Conservation (phyloP, 2,888 invertebrate genomes). For the Tipula confusa region DNA sequence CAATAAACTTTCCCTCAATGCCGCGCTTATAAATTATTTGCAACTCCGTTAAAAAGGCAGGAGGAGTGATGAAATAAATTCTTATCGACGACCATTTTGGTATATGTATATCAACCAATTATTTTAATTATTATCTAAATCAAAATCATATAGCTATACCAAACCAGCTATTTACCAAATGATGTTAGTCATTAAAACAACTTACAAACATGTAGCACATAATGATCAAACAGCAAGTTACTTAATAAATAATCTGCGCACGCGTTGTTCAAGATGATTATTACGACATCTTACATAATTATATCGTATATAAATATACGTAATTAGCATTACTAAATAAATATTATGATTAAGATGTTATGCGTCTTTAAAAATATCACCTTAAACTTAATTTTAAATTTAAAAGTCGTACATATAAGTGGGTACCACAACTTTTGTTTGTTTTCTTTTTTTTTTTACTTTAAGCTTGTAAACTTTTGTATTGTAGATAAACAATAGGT, state of each 20-base stretch:
- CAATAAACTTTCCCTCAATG: background rate
- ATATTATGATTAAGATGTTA: background rate
- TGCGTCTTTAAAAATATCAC: background rate
- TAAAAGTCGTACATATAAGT: too few relatives aligned
- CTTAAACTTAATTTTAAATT: constrained; percentile 1
- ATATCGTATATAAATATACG: background rate
- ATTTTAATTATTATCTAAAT: background rate
- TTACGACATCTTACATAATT: background rate
- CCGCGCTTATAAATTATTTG: background rate
- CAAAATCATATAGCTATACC: background rate
- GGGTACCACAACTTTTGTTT: background rate
- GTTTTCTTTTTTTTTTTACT: background rate
- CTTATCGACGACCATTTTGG: too few relatives aligned
- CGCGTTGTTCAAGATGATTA: background rate
- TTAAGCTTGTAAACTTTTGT: background rate
- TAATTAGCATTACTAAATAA: background rate
- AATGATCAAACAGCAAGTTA: background rate
- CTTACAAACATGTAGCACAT: background rate
- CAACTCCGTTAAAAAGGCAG: too few relatives aligned
- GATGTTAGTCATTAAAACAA: background rate
- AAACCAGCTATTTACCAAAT: background rate
- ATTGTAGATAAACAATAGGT: too few relatives aligned
- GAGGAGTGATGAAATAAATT: too few relatives aligned
- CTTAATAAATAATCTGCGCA: background rate
- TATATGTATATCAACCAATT: background rate